Conservation (phyloP, 1,140 invertebrate genomes). For the Parasteatoda tepidariorum region DNA sequence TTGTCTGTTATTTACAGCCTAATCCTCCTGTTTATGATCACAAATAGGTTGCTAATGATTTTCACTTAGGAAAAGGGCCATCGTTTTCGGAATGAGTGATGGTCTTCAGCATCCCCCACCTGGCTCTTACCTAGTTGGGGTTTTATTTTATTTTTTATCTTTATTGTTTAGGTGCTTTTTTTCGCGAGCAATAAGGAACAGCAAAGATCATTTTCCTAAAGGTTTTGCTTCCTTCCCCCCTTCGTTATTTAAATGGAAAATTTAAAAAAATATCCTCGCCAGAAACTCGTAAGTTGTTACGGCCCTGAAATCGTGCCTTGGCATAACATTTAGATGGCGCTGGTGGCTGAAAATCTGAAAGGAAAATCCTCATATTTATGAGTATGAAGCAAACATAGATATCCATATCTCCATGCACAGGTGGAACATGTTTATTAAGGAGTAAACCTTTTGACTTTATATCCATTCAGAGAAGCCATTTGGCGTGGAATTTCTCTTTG, state of each 20-base stretch:
- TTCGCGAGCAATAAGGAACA: background rate
- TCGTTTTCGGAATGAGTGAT: constrained; percentile 31
- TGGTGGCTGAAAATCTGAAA: background rate
- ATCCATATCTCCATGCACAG: background rate
- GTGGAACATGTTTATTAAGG: too few species aligned
- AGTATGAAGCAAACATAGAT: background rate
- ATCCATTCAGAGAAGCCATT: too few species aligned
- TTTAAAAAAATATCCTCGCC: too few species aligned
- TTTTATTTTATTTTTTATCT: background rate
- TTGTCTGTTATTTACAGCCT: constrained; percentile 43
- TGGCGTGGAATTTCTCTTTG: too few species aligned
- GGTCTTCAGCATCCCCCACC: background rate
- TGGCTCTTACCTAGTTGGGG: background rate
- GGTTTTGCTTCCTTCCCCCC: background rate
- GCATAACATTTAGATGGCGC: background rate
- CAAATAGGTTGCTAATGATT: constrained; percentile 49
- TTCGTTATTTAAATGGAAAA: too few species aligned
- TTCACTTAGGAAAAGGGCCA: constrained; percentile 10
- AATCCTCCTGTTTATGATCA: constrained; percentile 48
- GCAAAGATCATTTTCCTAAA: background rate
- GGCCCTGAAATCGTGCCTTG: background rate
- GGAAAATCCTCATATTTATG: background rate
- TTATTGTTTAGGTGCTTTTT: background rate
- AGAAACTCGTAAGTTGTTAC: background rate
- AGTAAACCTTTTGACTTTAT: too few species aligned